Evolutionary conservation across 2,797 vertebrate species (phyloP).

Genomic region (Ispidina picta): DNA sequence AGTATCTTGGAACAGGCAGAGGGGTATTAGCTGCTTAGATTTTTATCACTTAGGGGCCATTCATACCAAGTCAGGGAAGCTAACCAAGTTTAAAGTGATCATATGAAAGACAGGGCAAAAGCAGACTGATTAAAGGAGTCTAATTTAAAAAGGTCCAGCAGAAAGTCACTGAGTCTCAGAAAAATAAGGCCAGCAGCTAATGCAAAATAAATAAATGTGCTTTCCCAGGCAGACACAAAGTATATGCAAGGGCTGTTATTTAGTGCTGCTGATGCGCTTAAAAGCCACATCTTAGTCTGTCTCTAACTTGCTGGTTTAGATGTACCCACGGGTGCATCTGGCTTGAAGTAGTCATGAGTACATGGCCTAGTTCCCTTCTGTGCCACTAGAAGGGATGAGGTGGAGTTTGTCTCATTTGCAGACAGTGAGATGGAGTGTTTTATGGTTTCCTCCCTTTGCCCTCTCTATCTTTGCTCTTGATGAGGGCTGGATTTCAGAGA

Average conservation of each 20-base stretch:
- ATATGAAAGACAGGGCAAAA: background rate
- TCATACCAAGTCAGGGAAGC: background rate
- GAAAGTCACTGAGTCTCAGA: background rate
- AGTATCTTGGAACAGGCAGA: background rate
- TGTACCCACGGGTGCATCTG: background rate
- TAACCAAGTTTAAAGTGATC: background rate
- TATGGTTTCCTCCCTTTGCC: background rate
- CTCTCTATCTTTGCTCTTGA: background rate
- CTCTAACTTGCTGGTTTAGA: background rate
- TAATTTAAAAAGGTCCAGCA: background rate
- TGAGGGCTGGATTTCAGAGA: background rate
- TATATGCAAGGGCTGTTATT: background rate
- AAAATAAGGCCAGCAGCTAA: conserved; percentile 22
- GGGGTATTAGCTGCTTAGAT: background rate
- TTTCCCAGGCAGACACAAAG: background rate
- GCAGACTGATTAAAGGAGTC: background rate
- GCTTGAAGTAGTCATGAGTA: background rate
- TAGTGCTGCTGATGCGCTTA: conserved; percentile 14
- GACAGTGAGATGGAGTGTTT: background rate
- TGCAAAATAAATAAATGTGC: background rate
- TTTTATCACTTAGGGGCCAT: background rate
- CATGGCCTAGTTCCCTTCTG: background rate
- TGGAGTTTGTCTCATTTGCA: background rate
- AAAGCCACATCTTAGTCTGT: background rate
- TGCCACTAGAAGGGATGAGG: background rate